Conservation (phyloP, 2,888 invertebrate species). For the Chaetoderma sp. region DNA sequence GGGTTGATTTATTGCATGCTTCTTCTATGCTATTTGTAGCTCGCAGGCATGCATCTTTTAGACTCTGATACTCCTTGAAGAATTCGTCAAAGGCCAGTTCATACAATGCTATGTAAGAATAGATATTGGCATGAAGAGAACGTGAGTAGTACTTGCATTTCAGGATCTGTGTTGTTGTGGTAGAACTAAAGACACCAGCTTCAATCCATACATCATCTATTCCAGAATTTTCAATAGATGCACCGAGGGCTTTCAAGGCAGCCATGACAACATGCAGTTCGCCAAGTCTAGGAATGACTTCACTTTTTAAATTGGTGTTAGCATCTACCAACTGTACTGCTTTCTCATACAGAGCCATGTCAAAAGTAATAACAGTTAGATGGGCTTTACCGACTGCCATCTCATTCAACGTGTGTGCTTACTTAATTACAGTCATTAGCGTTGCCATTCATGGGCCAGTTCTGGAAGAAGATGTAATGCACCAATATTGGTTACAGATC, state of each 20-base stretch:
- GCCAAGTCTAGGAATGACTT: constrained; percentile 21
- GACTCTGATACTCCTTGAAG: not conserved
- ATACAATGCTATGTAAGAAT: constrained; percentile 20
- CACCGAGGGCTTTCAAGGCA: constrained; percentile 3
- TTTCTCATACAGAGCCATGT: constrained; percentile 27
- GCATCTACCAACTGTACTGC: constrained; percentile 26
- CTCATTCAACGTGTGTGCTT: not conserved
- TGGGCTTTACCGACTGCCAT: constrained; percentile 20
- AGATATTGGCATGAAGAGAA: not conserved
- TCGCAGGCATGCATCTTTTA: not conserved
- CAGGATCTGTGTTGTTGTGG: constrained; percentile 23
- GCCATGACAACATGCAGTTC: constrained; percentile 22
- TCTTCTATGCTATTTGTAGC: not conserved
- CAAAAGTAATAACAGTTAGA: constrained; percentile 22
- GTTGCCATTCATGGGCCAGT: constrained; percentile 2
- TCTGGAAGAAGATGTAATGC: constrained; percentile 18
- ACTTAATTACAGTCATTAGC: not conserved
- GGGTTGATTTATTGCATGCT: not conserved
- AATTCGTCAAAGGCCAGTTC: constrained; percentile 11
- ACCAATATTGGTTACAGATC: not conserved
- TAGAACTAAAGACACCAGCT: constrained; percentile 14
- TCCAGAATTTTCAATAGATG: constrained; percentile 15
- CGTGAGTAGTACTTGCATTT: constrained; percentile 25
- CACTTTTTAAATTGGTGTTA: constrained; percentile 11
- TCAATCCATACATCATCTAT: constrained; percentile 25